Base-by-base conservation (phyloP, 2,888 invertebrate genomes). In the Andrena haemorrhoa region DNA sequence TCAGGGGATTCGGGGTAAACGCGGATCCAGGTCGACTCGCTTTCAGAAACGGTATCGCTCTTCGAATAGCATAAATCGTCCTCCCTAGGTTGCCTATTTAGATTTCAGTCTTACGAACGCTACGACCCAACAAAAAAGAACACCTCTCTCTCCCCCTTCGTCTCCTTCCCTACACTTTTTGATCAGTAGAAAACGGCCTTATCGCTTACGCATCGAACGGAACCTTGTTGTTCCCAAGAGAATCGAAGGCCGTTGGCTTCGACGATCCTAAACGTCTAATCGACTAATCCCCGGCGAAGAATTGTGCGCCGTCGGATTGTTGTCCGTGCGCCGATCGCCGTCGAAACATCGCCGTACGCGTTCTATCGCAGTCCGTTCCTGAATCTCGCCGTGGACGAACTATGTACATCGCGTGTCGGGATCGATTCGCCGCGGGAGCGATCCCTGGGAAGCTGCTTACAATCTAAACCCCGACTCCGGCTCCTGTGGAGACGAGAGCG, bases 91-190 rank as follows among this genome's bases (percentile, higher is more conserved):
- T 64, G 51, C 68, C 16, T 16, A 41, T 41, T 71, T 60, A 41
- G 47, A 68, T 72, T 66, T 85, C 85, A 87, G 87, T 86, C 87
- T 87, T 86, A 51, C 71, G 60, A 73, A 63, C 78, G 51, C 60
- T 26, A 35, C 61, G 80, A 79, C 51, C 79, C 20, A 66, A 51
- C 12, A 10, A 23, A 64, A 23, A 49, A 58, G 56, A 23, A 47
- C 29, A 26, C 35, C 23, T 29, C 49, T 49, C 12, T 47, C 31
- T 31, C 35, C n/a, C n/a, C 20, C 3, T 35, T 31, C 61, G 29
- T 49, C 47, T 49, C n/a, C 20, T 20, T 61, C 47, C 33, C 64
- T 16, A 35, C 10, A 23, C 23, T 10, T 16, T 63, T 77, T 20
- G 75, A 56, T 82, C 65, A 31, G 53, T 80, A 80, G 72, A 84